Evolutionary conservation across 2,113 vertebrate species (phyloP).

Genomic region (Hirundichthys speculiger): DNA sequence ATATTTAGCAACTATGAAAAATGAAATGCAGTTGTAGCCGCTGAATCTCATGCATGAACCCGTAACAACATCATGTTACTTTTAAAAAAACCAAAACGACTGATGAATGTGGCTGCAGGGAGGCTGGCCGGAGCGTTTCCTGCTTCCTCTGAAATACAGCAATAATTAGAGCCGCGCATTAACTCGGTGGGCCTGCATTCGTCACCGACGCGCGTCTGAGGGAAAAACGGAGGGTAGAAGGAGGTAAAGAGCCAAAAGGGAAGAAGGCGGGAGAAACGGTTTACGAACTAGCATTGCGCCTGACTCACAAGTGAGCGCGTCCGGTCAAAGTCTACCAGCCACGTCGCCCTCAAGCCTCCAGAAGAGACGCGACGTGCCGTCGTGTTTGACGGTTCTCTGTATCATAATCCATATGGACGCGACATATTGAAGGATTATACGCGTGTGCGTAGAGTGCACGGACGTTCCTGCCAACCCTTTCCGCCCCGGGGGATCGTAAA

Average conservation of each 20-base stretch:
- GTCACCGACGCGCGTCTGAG: too few species aligned
- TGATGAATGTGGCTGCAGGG: constrained; percentile 21
- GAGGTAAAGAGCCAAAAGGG: background rate
- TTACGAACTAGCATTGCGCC: constrained; percentile 11
- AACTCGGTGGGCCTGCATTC: background rate
- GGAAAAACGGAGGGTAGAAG: too few species aligned
- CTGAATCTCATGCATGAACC: too few species aligned
- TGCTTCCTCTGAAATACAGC: constrained; percentile 23
- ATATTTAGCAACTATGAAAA: background rate
- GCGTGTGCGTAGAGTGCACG: constrained; percentile 63
- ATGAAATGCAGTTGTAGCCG: background rate
- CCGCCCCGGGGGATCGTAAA: constrained; percentile 70
- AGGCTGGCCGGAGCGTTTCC: constrained; percentile 12
- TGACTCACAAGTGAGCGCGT: background rate
- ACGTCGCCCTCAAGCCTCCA: constrained; percentile 26
- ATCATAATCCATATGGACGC: constrained; percentile 69
- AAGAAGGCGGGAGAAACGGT: background rate
- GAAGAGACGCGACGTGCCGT: constrained; percentile 43
- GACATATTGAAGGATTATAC: constrained; percentile 62
- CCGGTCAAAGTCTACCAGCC: constrained; percentile 20
- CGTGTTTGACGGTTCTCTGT: constrained; percentile 49
- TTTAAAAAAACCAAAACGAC: background rate
- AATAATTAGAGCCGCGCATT: constrained; percentile 54
- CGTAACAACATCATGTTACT: constrained; percentile 13
- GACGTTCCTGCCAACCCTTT: constrained; percentile 38